A percentile compares a stretch with the other conserved stretches of the same genome.
phyloP scores from a whole-genome alignment of 2,797 vertebrate genomes.

The Gymnothorax reevesii region DNA sequence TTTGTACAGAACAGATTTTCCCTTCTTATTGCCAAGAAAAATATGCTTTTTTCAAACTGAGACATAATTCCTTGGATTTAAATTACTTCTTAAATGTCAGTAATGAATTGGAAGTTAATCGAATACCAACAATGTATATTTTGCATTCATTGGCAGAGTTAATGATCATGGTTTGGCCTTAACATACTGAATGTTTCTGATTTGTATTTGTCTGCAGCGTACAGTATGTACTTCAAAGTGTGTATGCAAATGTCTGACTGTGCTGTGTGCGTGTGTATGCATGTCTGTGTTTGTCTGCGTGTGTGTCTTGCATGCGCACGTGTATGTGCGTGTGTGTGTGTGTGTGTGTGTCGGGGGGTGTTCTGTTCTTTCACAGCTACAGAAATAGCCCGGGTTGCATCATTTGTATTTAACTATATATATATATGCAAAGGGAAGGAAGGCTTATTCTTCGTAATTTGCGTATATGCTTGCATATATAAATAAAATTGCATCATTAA shows the following conservation, averaged over 20 bases:
- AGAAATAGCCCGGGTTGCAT: neutral
- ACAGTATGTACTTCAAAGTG: neutral
- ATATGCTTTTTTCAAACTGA: conserved; percentile 1
- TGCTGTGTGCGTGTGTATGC: neutral
- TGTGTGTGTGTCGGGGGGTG: neutral
- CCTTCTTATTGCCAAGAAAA: conserved; percentile 1
- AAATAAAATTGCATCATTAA: no score
- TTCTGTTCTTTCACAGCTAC: neutral
- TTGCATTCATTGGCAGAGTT: neutral
- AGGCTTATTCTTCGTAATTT: neutral
- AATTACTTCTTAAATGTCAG: neutral
- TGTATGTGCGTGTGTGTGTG: neutral
- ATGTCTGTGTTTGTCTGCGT: neutral
- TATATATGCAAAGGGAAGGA: neutral
- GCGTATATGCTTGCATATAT: no score
- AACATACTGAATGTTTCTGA: neutral
- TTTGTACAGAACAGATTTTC: conserved; percentile 16
- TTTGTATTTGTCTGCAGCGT: neutral
- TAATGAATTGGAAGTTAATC: neutral
- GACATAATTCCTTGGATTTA: conserved; percentile 7
- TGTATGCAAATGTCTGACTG: neutral
- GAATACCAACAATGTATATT: neutral
- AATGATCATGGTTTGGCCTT: neutral
- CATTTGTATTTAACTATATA: neutral
- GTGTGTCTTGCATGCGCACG: neutral